Base-by-base conservation (phyloP, 2,888 invertebrate species). In the Brachypterus glaber region DNA sequence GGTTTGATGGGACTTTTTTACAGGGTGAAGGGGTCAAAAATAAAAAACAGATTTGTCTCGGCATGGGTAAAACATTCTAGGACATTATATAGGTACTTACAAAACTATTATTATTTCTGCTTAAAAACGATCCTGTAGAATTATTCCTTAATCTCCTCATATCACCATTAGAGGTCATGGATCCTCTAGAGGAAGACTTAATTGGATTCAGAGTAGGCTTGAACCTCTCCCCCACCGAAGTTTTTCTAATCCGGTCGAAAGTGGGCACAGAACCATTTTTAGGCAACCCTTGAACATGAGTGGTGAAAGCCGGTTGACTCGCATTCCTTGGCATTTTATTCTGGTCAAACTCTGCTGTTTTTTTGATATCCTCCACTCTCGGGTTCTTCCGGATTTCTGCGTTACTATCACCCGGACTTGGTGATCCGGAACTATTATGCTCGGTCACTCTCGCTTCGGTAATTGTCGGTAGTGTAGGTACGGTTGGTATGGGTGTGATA, bases 211-310 rank as follows among this genome's bases (percentile, higher is more conserved):
- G 66, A 48, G 86, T 84, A 46, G 88, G 88, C 60, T 86, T 86
- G 62, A 81, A 88, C 58, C 84, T 75, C 63, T 87, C 88, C 36
- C 86, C 82, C 39, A 81, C 79, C 51, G 86, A 86, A 29, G 86
- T 83, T 63, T 88, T 88, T 33, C 87, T 73, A 43, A 88, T 83
- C 30, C 90, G 70, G 64, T 87, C 87, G 66, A 91, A 89, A 61
- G 87, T 84, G 17, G 90, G 90, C 47, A 91, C 90, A 2, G 89
- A 89, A 29, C 88, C 88, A 59, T 90, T 90, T 67, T 89, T 89
- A 39, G 89, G 88, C 55, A 77, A 60, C 5, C 81, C 82, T 27
- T 52, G 53, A 2, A 55, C 55, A 34, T 59, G 60, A 5, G 82
- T 74, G 14, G 82, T 80, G 63, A 88, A 87, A 9, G 88, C 87